Evolutionary conservation across 2,113 vertebrate species (phyloP), one percentile per base, ranked within the genome.

Genomic region (Hippocampus mohnikei): DNA sequence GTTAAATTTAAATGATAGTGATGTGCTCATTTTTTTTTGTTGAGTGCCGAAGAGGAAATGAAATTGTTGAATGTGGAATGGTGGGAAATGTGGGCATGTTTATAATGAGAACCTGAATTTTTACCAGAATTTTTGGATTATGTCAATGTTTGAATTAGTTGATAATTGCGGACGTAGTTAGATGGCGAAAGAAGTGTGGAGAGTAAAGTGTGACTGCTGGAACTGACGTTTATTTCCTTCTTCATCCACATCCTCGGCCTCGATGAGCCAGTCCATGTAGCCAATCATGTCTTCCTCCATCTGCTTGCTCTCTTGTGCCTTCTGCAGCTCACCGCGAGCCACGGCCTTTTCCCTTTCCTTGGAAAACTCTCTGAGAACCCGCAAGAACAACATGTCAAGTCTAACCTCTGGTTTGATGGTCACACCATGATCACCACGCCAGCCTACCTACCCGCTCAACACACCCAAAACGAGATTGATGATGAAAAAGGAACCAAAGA

Each of bases 271-370:
- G 80, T 97, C 94, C 88, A 98, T 92, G 85, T 98, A 98, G 27
- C 95, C 95, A 1, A 85, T 87, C 61, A 96, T 91, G 74, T 96
- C 95, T 53, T 96, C 94, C 76, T 96, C 94, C 94, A 96, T 87
- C 90, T 97, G 95, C 81, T 95, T 95, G 86, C 95, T 95, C 89
- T 95, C 95, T 70, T 95, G 88, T 0, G 96, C 93, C 84, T 95
- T 95, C 91, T 98, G 96, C 79, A 98, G 95, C 66, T 97, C 95
- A 0, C 96, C 96, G 0, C 95, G 93, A 0, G 96, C 95, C 48
- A 97, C 96, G 0, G 96, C 96, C 74, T 98, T 98, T 73, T 98
- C 96, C 80, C 96, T 89, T 72, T 98, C 96, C 77, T 96, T 96
- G 75, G 95, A 97, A 84, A 97, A 97, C 82, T 97, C 95, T 78